These are phyloP conservation scores for Steromphala cineraria DNA, from an alignment of 2,888 invertebrate species.

Conservation along the genomic window DNA sequence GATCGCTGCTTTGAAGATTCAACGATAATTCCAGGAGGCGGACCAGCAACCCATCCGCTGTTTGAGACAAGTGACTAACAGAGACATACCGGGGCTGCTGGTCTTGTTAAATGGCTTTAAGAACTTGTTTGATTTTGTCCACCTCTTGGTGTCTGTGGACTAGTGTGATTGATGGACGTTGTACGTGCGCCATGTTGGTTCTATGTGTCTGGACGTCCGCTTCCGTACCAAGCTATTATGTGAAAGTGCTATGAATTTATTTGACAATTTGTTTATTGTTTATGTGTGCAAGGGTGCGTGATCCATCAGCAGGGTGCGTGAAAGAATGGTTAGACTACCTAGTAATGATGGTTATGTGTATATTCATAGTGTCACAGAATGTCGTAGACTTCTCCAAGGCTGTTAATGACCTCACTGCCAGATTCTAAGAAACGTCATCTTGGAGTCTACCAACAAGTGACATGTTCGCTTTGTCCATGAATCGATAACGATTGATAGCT, in stretches of 20 bases:
- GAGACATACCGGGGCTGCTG: neutral
- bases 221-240: neutral
- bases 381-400: too few relatives aligned
- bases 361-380: too few relatives aligned
- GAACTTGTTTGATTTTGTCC: neutral
- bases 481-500: too few relatives aligned
- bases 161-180: neutral
- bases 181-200: neutral
- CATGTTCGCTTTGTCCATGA: too few relatives aligned
- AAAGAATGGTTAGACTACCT: too few relatives aligned
- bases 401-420: too few relatives aligned
- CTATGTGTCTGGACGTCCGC: neutral
- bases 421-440: too few relatives aligned
- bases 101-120: neutral
- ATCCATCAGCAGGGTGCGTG: too few relatives aligned
- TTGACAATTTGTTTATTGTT: neutral
- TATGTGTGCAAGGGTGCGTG: neutral
- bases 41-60: too few relatives aligned
- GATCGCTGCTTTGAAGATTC: neutral
- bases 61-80: neutral
- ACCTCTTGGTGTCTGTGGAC: neutral
- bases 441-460: too few relatives aligned
- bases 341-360: too few relatives aligned
- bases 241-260: neutral
- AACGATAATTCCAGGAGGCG: neutral